Base-by-base conservation (phyloP, 2,113 vertebrate genomes). In the Cervus canadensis region DNA sequence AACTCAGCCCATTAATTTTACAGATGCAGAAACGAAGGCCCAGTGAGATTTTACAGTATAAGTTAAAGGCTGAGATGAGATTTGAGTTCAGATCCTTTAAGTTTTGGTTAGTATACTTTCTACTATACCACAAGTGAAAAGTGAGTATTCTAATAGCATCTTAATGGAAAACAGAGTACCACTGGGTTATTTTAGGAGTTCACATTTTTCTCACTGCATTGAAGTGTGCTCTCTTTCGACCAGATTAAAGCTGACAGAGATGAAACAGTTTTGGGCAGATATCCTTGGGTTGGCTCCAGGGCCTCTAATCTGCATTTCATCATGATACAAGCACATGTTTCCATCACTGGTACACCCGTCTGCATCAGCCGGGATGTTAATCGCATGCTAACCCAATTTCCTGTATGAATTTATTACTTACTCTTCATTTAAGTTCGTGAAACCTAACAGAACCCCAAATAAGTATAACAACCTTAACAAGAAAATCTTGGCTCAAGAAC, bases 191-290 rank as follows among this genome's bases (percentile, higher is more conserved):
- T 96, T 97, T 87, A 86, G 96, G 96, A 98, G 71, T 97, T 93
- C 91, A 91, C 93, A 97, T 98, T 96, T 97, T 96, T 98, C 97
- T 98, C 54, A 62, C 98, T 98, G 97, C 97, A 95, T 16, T 7
- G 97, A 95, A 97, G 89, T 81, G 79, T 36, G 88, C 87, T 54
- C 95, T 89, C 95, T 97, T 54, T 95, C 98, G 79, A 99, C 98
- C 98, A 99, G 98, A 99, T 99, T 99, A 98, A 98, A 99, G 97
- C 98, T 99, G 99, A 99, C 98, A 99, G 98, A 98, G 98, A 99
- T 98, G 98, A 99, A 99, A 98, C 98, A 91, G 96, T 74, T 82
- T 98, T 98, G 98, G 97, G 98, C 99, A 98, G 98, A 98, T 98
- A 98, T 99, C 98, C 99, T 98, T 99, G 98, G 98, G 98, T 98